Percentiles rank a stretch among this genome's conserved stretches.
Evolutionary conservation across 2,113 vertebrate species (phyloP).

Genomic region (Eurystomus gularis): DNA sequence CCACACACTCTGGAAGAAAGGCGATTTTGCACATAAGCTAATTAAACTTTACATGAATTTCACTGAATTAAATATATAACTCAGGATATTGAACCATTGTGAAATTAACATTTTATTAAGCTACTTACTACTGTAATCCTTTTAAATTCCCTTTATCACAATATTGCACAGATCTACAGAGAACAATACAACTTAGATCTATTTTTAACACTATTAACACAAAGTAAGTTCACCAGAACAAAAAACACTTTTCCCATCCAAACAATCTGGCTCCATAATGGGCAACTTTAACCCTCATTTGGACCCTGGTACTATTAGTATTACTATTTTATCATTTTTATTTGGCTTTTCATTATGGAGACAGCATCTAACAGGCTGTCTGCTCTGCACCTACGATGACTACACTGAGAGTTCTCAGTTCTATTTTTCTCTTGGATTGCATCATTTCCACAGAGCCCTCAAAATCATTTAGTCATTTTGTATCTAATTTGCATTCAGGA

Average conservation of each 20-base stretch:
- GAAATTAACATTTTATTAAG: background rate
- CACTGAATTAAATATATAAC: background rate
- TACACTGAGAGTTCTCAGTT: background rate
- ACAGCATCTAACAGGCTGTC: background rate
- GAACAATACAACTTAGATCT: background rate
- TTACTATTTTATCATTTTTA: background rate
- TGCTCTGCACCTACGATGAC: background rate
- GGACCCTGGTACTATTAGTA: accelerated
- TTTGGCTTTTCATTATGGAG: background rate
- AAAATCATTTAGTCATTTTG: background rate
- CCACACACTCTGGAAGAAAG: background rate
- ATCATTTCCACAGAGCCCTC: background rate
- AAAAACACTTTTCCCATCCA: background rate
- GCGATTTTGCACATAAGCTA: background rate
- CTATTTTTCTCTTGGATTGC: background rate
- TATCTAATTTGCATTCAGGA: background rate
- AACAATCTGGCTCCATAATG: background rate
- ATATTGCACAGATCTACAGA: background rate
- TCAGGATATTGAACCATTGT: background rate
- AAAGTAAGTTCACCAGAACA: background rate
- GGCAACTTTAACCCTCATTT: background rate
- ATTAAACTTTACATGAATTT: background rate
- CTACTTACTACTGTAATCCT: background rate
- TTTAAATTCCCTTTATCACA: background rate
- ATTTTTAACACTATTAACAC: background rate